Conservation (phyloP, 2,888 invertebrate species). For the Celastrina argiolus region DNA sequence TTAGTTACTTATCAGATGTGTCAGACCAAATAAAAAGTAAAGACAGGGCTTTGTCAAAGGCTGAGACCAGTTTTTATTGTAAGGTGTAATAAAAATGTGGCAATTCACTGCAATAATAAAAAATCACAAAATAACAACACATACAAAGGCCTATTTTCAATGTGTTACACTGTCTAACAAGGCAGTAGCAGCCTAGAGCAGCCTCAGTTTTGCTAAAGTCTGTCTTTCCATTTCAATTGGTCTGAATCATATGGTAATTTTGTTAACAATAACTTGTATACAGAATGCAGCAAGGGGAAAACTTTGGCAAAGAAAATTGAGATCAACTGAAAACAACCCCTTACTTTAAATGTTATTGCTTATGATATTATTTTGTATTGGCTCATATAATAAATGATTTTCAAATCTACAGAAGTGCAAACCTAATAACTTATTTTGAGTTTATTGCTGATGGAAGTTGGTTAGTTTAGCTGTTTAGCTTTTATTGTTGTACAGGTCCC, state of each 20-base stretch:
- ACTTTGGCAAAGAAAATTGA: conserved; percentile 3
- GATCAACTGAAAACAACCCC: background rate
- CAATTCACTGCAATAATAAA: too few relatives aligned
- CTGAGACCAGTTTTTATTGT: too few relatives aligned
- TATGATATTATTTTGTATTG: background rate
- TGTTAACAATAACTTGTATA: background rate
- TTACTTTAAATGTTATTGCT: background rate
- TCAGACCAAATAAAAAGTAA: too few relatives aligned
- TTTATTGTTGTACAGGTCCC: conserved; percentile 85
- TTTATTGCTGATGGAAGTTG: conserved; percentile 21
- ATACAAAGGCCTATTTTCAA: too few relatives aligned
- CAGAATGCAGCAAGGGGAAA: background rate
- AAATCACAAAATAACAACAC: too few relatives aligned
- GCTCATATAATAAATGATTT: background rate
- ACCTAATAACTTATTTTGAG: background rate
- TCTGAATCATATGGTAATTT: background rate
- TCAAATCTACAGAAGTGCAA: background rate
- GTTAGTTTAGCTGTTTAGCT: conserved; percentile 42
- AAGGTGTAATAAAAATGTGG: too few relatives aligned
- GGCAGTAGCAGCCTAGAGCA: too few relatives aligned
- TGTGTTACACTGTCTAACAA: too few relatives aligned
- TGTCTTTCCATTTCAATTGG: too few relatives aligned
- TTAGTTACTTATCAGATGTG: background rate
- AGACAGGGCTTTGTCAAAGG: too few relatives aligned
- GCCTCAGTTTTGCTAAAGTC: too few relatives aligned